These are phyloP conservation scores for Eudyptes chrysolophus DNA, from an alignment of 2,113 vertebrate genomes.

Conservation along the genomic window DNA sequence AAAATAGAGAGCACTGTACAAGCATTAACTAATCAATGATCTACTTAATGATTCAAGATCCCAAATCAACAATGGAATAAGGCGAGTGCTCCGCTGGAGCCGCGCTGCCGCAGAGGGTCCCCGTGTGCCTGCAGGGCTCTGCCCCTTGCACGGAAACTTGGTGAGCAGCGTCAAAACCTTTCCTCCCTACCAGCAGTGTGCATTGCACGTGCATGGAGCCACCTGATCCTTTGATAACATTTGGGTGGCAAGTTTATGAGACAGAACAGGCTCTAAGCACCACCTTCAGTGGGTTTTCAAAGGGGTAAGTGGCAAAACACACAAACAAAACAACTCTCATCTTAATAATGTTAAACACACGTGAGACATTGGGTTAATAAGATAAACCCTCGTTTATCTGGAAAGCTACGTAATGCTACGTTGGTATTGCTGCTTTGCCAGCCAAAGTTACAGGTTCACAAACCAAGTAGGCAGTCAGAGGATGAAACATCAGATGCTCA, in stretches of 20 bases:
- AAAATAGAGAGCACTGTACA: background rate
- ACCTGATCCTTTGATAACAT: accelerated
- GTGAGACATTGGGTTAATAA: background rate
- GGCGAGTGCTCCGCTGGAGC: background rate
- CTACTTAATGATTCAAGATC: background rate
- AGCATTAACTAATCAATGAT: background rate
- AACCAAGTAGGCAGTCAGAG: no score
- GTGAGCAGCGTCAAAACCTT: background rate
- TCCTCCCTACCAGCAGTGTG: accelerated
- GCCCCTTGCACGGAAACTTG: accelerated
- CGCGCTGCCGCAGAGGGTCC: accelerated
- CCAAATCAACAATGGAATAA: background rate
- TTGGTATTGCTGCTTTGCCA: background rate
- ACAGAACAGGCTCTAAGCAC: background rate
- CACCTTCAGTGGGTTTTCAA: background rate
- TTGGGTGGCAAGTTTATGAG: background rate
- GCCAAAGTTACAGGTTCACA: background rate
- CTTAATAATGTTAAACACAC: background rate
- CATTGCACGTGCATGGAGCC: accelerated
- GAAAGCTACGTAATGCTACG: accelerated
- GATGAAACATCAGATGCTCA: background rate
- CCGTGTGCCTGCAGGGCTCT: accelerated
- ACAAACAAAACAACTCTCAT: background rate
- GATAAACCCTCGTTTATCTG: background rate
- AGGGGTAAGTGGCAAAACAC: background rate